Evolutionary conservation across 2,797 vertebrate genomes (phyloP).

Genomic region (Hemitrygon akajei): DNA sequence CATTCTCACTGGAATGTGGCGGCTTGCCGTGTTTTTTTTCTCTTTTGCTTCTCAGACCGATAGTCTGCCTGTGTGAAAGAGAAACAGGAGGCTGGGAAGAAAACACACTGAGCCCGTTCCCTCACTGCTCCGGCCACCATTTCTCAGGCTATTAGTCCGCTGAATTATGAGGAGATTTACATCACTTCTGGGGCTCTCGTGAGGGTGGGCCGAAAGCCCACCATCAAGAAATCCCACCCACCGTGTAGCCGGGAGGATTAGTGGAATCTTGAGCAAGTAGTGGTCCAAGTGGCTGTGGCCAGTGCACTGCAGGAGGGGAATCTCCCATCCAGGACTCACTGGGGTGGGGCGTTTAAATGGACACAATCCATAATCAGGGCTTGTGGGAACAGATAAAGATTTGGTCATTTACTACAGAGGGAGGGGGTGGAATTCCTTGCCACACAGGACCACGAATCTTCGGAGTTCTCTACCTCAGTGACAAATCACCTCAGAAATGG

Average conservation of each 20-base stretch:
- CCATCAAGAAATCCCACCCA: neutral
- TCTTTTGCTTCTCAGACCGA: neutral
- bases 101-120: neutral
- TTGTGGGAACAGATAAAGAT: too few species aligned
- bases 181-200: neutral
- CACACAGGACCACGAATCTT: too few species aligned
- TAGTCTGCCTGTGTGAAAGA: neutral
- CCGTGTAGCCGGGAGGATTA: neutral
- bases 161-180: neutral
- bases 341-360: neutral
- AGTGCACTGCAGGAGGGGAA: neutral
- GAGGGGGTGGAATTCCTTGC: too few species aligned
- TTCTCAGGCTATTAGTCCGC: neutral
- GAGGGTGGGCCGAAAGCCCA: neutral
- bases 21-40: neutral
- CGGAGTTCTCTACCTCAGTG: too few species aligned
- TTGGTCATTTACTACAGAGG: too few species aligned
- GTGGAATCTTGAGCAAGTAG: neutral
- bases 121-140: neutral
- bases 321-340: too few species aligned
- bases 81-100: neutral
- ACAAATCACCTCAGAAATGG: too few species aligned
- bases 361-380: too few species aligned
- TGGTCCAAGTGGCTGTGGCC: neutral
- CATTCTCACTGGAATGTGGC: neutral